Percentiles rank a stretch among this genome's conserved stretches.
Conservation (phyloP, 2,113 vertebrate genomes). For the Hyperoodon ampullatus region DNA sequence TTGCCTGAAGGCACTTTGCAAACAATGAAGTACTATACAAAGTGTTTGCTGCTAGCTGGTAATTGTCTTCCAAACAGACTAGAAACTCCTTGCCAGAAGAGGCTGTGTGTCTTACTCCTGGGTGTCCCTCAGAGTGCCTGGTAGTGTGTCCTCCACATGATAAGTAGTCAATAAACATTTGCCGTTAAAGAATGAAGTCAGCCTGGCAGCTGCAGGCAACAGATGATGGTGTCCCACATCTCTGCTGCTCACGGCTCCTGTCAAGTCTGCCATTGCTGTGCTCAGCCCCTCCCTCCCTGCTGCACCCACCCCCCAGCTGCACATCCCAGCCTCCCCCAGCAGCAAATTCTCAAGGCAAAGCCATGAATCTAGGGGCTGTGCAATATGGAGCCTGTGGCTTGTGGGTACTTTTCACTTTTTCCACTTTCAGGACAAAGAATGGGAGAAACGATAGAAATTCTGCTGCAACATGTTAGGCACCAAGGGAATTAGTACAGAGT, state of each 20-base stretch:
- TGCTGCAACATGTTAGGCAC: not conserved
- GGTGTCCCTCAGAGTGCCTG: not conserved
- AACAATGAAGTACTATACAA: not conserved
- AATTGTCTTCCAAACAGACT: not conserved
- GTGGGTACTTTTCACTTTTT: not conserved
- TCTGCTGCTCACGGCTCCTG: not conserved
- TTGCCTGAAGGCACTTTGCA: not conserved
- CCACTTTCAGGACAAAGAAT: not conserved
- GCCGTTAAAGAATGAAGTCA: not conserved
- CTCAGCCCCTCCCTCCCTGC: not conserved
- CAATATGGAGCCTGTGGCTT: not conserved
- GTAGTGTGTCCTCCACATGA: not conserved
- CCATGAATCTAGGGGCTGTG: not conserved
- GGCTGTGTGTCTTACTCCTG: not conserved
- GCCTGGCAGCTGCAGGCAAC: conserved; percentile 18
- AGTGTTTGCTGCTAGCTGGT: not conserved
- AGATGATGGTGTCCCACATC: not conserved
- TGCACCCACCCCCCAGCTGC: not conserved
- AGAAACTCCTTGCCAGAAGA: not conserved
- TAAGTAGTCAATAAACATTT: not conserved
- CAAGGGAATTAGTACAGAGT: not conserved
- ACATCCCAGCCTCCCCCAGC: not conserved
- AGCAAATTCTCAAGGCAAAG: not conserved
- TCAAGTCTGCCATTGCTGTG: not conserved
- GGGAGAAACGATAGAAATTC: not conserved